These are phyloP conservation scores for Drepana falcataria DNA, from an alignment of 2,888 invertebrate species.

Conservation along the genomic window DNA sequence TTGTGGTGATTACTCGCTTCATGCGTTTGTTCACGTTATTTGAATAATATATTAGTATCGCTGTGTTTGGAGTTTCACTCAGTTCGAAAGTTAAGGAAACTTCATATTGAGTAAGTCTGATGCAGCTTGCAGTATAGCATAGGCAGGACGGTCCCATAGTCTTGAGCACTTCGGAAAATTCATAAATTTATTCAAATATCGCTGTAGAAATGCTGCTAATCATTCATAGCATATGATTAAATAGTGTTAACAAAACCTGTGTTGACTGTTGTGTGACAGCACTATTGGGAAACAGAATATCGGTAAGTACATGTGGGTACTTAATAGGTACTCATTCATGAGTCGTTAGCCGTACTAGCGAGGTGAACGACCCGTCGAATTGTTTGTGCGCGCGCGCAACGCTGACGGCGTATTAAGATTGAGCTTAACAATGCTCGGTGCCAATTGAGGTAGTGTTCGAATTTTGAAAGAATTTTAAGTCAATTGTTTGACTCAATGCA, in stretches of 20 bases:
- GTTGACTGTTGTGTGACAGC: too few species aligned
- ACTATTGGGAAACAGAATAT: background rate
- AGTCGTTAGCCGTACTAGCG: slow-evolving; percentile 34
- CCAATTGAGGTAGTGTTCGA: background rate
- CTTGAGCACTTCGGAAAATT: too few species aligned
- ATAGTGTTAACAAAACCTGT: too few species aligned
- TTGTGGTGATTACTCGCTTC: background rate
- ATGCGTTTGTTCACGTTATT: background rate
- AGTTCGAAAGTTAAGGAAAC: slow-evolving; percentile 3
- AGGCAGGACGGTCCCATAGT: too few species aligned
- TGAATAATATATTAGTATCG: slow-evolving; percentile 1
- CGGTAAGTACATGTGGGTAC: slow-evolving; percentile 6
- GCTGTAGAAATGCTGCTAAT: too few species aligned
- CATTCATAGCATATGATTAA: too few species aligned
- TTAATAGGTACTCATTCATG: slow-evolving; percentile 30
- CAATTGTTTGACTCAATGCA: background rate
- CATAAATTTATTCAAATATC: too few species aligned
- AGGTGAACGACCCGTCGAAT: slow-evolving; percentile 49
- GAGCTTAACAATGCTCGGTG: background rate
- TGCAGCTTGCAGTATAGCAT: too few species aligned
- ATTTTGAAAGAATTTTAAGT: background rate
- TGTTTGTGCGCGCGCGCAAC: slow-evolving; percentile 38
- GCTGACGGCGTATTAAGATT: slow-evolving; percentile 6
- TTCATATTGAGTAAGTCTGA: too few species aligned
- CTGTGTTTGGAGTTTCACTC: slow-evolving; percentile 11